These are phyloP conservation scores for Criorhina ranunculi DNA, from an alignment of 2,888 invertebrate genomes.

Conservation along the genomic window DNA sequence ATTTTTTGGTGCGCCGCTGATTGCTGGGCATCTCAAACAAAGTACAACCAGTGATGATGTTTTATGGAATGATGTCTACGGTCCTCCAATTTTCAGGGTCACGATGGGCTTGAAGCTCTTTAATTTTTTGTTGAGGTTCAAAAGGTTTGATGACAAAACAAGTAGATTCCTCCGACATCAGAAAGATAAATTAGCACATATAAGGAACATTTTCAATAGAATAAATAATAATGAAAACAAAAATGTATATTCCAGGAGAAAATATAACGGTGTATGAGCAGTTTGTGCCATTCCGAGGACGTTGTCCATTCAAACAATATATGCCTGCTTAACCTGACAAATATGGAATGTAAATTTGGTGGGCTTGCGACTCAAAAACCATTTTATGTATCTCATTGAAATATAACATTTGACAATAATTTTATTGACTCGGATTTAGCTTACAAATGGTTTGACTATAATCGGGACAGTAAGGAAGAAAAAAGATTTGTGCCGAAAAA, in stretches of 20 bases:
- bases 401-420: conserved; percentile 5
- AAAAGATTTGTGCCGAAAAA: not conserved
- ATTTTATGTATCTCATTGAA: conserved; percentile 8
- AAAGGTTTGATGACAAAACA: not conserved
- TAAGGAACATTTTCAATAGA: not conserved
- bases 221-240: conserved; percentile 2
- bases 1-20: conserved; percentile 6
- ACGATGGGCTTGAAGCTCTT: not conserved
- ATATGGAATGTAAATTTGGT: too few species aligned
- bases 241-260: not conserved
- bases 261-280: not conserved
- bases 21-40: not conserved
- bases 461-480: not conserved
- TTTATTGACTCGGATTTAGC: conserved; percentile 3
- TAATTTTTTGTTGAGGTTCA: not conserved
- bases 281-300: not conserved
- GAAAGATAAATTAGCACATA: not conserved
- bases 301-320: too few species aligned
- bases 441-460: conserved; percentile 1
- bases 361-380: too few species aligned
- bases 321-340: too few species aligned
- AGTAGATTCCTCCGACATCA: not conserved
- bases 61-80: not conserved
- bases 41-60: not conserved
- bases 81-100: not conserved